Evolutionary conservation across 2,113 vertebrate species (phyloP).

Genomic region (Phoxinus phoxinus): DNA sequence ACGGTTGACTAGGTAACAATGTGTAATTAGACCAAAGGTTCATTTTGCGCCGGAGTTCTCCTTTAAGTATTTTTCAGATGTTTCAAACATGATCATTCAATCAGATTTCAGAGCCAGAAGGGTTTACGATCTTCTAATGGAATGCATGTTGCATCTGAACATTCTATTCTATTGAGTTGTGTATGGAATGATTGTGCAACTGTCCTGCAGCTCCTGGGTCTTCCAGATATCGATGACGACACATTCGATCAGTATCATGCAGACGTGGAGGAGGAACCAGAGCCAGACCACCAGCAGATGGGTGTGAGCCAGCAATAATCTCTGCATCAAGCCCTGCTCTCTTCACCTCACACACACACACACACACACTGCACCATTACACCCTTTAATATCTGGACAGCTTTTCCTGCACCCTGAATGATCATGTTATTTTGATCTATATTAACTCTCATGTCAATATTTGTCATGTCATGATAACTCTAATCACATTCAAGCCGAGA

Average conservation of each 20-base stretch:
- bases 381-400: conserved; percentile 73
- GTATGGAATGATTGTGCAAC: conserved; percentile 11
- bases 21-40: no score
- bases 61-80: background rate
- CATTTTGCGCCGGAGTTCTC: no score
- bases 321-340: conserved; percentile 38
- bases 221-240: conserved; percentile 94
- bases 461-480: background rate
- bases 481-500: background rate
- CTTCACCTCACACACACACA: conserved; percentile 47
- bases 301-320: conserved; percentile 96
- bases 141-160: background rate
- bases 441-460: background rate
- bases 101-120: background rate
- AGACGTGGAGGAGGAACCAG: conserved; percentile 96
- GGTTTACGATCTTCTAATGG: background rate
- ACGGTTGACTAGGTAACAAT: no score
- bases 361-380: conserved; percentile 61
- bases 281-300: conserved; percentile 98
- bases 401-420: conserved; percentile 67
- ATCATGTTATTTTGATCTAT: conserved; percentile 25
- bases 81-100: background rate
- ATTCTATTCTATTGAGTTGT: background rate
- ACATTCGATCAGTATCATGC: conserved; percentile 97
- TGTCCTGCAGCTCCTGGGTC: conserved; percentile 86